phyloP scores from a whole-genome alignment of 2,113 vertebrate species.

The Ctenodactylus gundi region DNA sequence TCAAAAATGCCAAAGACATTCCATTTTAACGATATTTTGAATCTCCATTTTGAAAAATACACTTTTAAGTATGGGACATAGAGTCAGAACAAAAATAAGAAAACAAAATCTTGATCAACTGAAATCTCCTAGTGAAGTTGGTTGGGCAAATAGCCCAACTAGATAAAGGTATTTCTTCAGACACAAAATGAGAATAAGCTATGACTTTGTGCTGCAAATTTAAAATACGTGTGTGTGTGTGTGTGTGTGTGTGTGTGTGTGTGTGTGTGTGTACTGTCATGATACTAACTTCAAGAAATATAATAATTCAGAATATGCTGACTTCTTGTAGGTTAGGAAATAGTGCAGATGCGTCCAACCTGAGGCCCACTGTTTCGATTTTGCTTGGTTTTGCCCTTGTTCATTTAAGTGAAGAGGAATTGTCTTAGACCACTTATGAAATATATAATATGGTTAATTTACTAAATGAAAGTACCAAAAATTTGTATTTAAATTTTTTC shows the following conservation, averaged over 20 bases:
- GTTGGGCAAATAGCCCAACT: background rate
- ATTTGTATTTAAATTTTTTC: too few species aligned
- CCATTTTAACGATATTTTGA: background rate
- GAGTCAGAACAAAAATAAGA: background rate
- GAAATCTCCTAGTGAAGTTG: background rate
- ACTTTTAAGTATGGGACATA: background rate
- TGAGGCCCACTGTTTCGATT: too few species aligned
- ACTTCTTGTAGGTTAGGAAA: too few species aligned
- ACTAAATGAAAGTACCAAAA: too few species aligned
- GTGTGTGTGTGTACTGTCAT: background rate
- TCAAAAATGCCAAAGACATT: constrained; percentile 50
- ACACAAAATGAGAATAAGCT: background rate
- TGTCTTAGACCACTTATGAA: too few species aligned
- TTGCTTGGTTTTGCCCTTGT: too few species aligned
- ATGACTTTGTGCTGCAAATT: background rate
- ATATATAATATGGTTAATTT: too few species aligned
- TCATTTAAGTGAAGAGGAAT: too few species aligned
- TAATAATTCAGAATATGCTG: background rate
- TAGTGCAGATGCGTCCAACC: too few species aligned
- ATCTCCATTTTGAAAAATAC: constrained; percentile 33
- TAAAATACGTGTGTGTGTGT: too few species aligned
- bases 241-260: too few species aligned
- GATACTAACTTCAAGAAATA: constrained; percentile 15
- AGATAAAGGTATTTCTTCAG: background rate
- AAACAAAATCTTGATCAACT: background rate